Evolutionary conservation across 2,113 vertebrate genomes (phyloP).

Genomic region (Elephantulus edwardii): DNA sequence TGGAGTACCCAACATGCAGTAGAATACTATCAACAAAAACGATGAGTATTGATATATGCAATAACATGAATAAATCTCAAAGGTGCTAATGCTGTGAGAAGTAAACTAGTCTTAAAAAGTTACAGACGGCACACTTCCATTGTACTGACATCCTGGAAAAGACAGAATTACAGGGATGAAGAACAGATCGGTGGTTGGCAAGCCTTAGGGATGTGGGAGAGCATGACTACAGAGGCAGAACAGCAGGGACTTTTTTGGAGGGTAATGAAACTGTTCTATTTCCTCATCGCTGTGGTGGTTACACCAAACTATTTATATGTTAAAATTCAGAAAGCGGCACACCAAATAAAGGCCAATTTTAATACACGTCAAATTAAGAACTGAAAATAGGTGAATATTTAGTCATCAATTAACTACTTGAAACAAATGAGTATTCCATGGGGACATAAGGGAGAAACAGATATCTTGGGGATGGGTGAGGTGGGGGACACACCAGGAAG

Average conservation of each 20-base stretch:
- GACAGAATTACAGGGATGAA: not conserved
- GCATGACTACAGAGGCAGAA: not conserved
- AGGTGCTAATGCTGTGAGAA: not conserved
- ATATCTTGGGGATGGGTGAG: not conserved
- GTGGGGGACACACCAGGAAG: not conserved
- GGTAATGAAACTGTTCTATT: not conserved
- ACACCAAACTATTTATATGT: not conserved
- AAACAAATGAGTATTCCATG: not conserved
- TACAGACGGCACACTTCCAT: not conserved
- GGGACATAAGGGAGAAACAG: not conserved
- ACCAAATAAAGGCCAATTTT: slow-evolving; percentile 28
- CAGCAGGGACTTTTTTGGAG: not conserved
- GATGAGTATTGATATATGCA: not conserved
- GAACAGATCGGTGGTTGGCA: not conserved
- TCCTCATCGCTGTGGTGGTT: not conserved
- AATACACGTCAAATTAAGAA: not conserved
- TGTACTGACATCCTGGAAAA: slow-evolving; percentile 24
- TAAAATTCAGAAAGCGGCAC: not conserved
- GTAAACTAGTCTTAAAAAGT: not conserved
- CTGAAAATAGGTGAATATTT: not conserved
- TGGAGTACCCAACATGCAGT: not conserved
- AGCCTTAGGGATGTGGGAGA: not conserved
- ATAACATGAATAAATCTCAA: not conserved
- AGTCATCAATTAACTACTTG: not conserved
- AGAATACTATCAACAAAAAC: not conserved